Conservation (phyloP, 1,140 invertebrate species). For the Drosophila lowei region DNA sequence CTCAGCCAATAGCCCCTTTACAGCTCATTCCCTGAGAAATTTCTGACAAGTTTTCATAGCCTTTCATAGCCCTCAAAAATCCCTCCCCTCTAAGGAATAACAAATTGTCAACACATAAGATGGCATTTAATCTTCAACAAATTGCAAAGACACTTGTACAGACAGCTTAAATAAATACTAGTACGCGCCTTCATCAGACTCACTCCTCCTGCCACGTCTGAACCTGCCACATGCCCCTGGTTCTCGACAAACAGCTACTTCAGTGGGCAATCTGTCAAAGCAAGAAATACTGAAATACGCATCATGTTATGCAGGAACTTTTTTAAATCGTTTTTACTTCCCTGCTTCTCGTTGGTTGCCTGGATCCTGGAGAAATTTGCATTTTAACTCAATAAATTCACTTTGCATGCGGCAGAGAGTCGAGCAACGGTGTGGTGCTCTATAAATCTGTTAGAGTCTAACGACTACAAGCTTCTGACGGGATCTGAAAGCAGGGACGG, state of each 20-base stretch:
- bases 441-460: conserved; percentile 75
- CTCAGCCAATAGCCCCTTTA: too few species aligned
- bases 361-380: conserved; percentile 67
- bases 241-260: conserved; percentile 6
- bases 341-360: conserved; percentile 3
- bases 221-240: neutral
- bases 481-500: neutral
- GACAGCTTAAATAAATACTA: conserved; percentile 75
- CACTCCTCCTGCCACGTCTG: neutral
- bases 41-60: conserved; percentile 4
- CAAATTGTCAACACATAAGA: conserved; percentile 80
- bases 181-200: conserved; percentile 47
- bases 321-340: conserved; percentile 65
- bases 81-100: conserved; percentile 43
- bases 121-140: conserved; percentile 80
- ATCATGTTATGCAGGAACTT: conserved; percentile 66
- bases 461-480: conserved; percentile 43
- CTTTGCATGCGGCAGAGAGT: conserved; percentile 69
- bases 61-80: conserved; percentile 10
- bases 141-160: conserved; percentile 74
- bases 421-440: conserved; percentile 61
- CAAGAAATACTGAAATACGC: conserved; percentile 47
- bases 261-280: conserved; percentile 69
- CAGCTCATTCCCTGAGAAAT: too few species aligned
- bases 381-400: conserved; percentile 82